A percentile compares a stretch with the other conserved stretches of the same genome.
Evolutionary conservation across 1,140 invertebrate species (phyloP).

Genomic region (Drosophila bocqueti): DNA sequence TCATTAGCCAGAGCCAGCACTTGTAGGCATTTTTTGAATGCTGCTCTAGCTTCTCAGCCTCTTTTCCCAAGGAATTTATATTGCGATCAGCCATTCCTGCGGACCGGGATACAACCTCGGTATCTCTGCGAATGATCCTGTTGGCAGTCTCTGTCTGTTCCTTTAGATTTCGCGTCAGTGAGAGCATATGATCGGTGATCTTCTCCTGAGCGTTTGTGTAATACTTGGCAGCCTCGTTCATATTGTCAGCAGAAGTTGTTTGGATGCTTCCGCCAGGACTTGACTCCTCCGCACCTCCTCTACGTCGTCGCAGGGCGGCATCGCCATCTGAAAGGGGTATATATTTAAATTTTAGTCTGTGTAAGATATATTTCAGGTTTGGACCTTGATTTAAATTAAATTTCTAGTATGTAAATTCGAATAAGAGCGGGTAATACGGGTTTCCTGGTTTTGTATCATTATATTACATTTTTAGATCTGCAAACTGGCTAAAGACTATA

Average conservation of each 20-base stretch:
- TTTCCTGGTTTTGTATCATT: background rate
- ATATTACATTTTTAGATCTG: background rate
- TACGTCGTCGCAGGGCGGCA: constrained; percentile 75
- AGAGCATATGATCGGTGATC: constrained; percentile 96
- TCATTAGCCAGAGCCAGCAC: constrained; percentile 97
- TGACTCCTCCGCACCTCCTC: constrained; percentile 51
- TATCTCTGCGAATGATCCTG: constrained; percentile 94
- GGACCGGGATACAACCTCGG: constrained; percentile 92
- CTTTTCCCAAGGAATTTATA: constrained; percentile 90
- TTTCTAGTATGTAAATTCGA: background rate
- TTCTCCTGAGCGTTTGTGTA: constrained; percentile 95
- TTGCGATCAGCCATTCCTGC: constrained; percentile 92
- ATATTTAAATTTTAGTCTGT: background rate
- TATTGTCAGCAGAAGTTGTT: constrained; percentile 86
- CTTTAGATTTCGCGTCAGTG: constrained; percentile 94
- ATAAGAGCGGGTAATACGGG: background rate
- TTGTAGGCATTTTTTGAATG: constrained; percentile 95
- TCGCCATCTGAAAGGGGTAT: constrained; percentile 83
- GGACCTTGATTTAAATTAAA: background rate
- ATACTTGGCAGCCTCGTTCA: constrained; percentile 93
- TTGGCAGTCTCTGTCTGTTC: constrained; percentile 94
- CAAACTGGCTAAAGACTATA: background rate
- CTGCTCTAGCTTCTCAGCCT: constrained; percentile 92
- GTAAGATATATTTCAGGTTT: background rate
- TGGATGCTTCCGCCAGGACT: constrained; percentile 10